phyloP scores from a whole-genome alignment of 64 coral and sea anemone genomes.

The Montipora sp. region DNA sequence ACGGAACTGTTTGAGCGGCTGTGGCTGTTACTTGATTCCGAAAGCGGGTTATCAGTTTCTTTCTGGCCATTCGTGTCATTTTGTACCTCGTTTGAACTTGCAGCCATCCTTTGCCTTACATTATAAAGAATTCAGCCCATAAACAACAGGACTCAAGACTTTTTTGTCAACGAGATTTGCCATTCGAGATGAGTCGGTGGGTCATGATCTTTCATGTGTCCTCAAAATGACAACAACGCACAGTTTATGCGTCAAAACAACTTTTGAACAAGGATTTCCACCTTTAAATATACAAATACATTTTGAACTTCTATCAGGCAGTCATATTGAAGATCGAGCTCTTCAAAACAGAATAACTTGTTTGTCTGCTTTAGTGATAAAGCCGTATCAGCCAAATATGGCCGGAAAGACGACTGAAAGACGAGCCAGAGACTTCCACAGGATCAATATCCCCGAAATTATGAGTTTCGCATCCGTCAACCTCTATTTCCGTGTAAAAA shows the following conservation, averaged over 20 bases:
- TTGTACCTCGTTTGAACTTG: slow-evolving; percentile 43
- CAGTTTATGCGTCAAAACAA: not conserved
- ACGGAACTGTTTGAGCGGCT: slow-evolving; percentile 33
- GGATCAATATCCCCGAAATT: slow-evolving; percentile 3
- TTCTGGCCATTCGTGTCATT: slow-evolving; percentile 34
- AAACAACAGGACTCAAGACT: not conserved
- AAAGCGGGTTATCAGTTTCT: not conserved
- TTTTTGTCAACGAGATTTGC: not conserved
- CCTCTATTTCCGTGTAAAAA: not conserved
- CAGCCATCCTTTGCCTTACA: slow-evolving; percentile 51
- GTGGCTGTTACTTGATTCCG: not conserved
- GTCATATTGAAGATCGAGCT: not conserved
- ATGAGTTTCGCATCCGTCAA: not conserved
- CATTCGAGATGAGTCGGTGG: not conserved
- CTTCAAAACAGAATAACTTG: not conserved
- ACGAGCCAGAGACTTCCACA: not conserved
- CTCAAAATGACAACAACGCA: not conserved
- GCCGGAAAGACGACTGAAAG: slow-evolving; percentile 23
- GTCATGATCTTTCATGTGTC: not conserved
- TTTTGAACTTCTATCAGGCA: not conserved
- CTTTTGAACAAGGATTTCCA: not conserved
- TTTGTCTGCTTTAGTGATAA: not conserved
- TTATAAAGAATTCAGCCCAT: not conserved
- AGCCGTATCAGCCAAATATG: not conserved
- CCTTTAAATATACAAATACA: not conserved